Evolutionary conservation across 2,888 invertebrate genomes (phyloP).

Genomic region (Phyllotreta cruciferae): DNA sequence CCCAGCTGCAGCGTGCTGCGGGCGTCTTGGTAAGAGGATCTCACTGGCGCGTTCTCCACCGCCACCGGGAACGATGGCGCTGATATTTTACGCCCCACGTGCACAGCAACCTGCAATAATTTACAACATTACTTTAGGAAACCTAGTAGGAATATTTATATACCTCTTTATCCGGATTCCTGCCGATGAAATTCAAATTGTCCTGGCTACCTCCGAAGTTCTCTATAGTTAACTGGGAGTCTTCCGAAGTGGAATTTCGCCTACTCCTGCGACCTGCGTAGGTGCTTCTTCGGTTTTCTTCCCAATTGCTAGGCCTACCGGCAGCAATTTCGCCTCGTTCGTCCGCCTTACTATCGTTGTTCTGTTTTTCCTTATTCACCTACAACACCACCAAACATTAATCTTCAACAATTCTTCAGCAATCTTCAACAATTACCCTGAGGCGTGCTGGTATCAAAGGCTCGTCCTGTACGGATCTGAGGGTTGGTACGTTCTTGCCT

Average conservation of each 20-base stretch:
- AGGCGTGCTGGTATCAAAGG: constrained; percentile 62
- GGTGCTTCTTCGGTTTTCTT: constrained; percentile 72
- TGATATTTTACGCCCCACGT: constrained; percentile 62
- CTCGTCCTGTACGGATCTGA: constrained; percentile 70
- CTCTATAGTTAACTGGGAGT: constrained; percentile 89
- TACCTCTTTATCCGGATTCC: constrained; percentile 80
- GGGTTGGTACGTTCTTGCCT: constrained; percentile 78
- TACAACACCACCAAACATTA: constrained; percentile 46
- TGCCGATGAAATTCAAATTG: constrained; percentile 82
- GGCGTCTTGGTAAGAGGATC: constrained; percentile 79
- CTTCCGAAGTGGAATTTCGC: constrained; percentile 83
- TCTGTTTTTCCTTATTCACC: constrained; percentile 69
- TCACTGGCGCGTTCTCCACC: constrained; percentile 70
- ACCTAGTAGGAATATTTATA: too few relatives aligned
- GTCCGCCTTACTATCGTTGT: constrained; percentile 71
- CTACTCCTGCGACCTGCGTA: constrained; percentile 86
- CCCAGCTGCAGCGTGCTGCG: constrained; percentile 73
- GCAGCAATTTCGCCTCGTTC: constrained; percentile 75
- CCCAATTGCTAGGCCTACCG: constrained; percentile 87
- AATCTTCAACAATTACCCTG: constrained; percentile 41
- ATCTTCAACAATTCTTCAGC: too few relatives aligned
- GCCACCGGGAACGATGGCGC: constrained; percentile 62
- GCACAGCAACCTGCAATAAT: constrained; percentile 56
- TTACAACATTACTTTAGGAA: too few relatives aligned
- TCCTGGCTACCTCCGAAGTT: constrained; percentile 94